A percentile compares a stretch with the other conserved stretches of the same genome.
Evolutionary conservation across 2,797 vertebrate species (phyloP).

Genomic region (Ptychobarbus kaznakovi): DNA sequence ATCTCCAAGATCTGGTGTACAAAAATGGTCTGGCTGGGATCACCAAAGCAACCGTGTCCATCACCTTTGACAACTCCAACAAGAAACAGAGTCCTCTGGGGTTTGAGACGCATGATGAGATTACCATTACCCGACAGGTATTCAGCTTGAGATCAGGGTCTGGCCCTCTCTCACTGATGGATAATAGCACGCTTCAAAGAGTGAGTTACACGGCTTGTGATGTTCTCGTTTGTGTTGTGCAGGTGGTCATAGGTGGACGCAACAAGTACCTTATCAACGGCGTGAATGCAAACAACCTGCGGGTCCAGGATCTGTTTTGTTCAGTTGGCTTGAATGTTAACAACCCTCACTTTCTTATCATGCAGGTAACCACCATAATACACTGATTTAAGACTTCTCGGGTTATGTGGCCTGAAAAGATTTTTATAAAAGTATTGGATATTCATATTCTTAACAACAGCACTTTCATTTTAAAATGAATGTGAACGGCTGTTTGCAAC

Average conservation of each 20-base stretch:
- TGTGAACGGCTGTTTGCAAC: neutral
- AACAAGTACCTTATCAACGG: constrained; percentile 98
- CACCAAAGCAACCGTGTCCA: constrained; percentile 91
- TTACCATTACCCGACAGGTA: constrained; percentile 94
- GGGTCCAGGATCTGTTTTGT: constrained; percentile 96
- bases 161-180: too few relatives aligned
- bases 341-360: constrained; percentile 98
- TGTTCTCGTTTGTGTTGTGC: constrained; percentile 6
- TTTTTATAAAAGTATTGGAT: neutral
- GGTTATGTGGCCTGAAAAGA: neutral
- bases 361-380: constrained; percentile 85
- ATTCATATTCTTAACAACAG: neutral
- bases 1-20: constrained; percentile 93
- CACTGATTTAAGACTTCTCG: neutral
- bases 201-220: neutral
- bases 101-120: constrained; percentile 91
- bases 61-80: constrained; percentile 94
- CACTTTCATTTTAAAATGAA: neutral
- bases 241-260: constrained; percentile 91
- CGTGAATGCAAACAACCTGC: constrained; percentile 85
- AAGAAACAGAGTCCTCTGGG: constrained; percentile 93
- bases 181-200: neutral
- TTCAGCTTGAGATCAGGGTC: neutral
- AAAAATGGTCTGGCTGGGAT: constrained; percentile 95
- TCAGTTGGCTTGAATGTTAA: constrained; percentile 97